Evolutionary conservation across 1,140 invertebrate species (phyloP), one percentile per base, ranked within the genome.

Genomic region (Trichonephila clavipes): DNA sequence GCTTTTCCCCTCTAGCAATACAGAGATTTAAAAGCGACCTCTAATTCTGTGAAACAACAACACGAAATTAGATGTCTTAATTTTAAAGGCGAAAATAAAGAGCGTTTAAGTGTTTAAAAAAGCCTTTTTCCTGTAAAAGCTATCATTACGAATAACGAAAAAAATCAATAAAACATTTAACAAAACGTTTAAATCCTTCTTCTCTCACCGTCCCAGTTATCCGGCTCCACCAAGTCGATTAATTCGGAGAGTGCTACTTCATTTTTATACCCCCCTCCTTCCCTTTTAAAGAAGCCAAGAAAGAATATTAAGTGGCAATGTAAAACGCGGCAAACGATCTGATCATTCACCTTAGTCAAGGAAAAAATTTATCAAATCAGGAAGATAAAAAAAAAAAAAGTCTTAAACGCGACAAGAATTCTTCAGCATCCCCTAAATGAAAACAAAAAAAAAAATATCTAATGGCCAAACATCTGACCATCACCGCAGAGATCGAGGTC

Each of bases 381-480:
- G 72, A 18, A 77, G 18, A 34, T 16, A 77, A 77, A 77, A 19
- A 77, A 77, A 77, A 77, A 34, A 77, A 28, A 28, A 19, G 16
- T 18, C 10, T 5, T 40, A 77, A 77, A 18, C 72, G 7, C 72
- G 16, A 28, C 72, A 77, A 16, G 72, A 77, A 77, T 77, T 77
- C 72, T 34, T 77, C 18, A 18, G 34, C 28, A 18, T 6, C 34
- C 62, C 6, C 62, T 18, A 21, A 64, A 64, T 64, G 62, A 34
- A 34, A 69, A 34, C 16, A n/a, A n/a, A 28, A 40, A 28, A 24
- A 77, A 19, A 77, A 77, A 77, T 77, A 34, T 77, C 16, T 16
- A 34, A 77, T 77, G 72, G 14, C 72, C 72, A 77, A 77, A 14
- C 18, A 77, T 77, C 72, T 77, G 72, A 77, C 72, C 72, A 77